Percentiles rank a stretch among this genome's conserved stretches.
Conservation (phyloP, 92 coral and sea anemone species). For the Virgularia gustaviana region DNA sequence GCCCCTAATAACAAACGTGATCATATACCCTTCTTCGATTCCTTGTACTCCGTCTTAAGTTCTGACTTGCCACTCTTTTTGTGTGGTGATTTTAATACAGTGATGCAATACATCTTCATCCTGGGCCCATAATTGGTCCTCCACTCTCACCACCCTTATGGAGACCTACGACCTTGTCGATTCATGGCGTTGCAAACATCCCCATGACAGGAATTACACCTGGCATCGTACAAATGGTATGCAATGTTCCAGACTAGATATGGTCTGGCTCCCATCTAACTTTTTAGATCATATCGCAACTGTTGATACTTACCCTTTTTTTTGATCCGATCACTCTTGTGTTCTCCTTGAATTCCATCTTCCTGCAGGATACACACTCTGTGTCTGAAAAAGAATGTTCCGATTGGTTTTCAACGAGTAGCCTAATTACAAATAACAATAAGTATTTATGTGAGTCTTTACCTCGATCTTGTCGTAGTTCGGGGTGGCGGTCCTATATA, state of each 20-base stretch:
- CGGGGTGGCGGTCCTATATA: no score
- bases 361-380: no score
- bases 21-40: constrained; percentile 19
- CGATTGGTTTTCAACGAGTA: no score
- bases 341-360: neutral
- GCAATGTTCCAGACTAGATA: constrained; percentile 38
- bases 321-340: constrained; percentile 36
- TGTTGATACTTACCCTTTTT: constrained; percentile 15
- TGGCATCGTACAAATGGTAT: constrained; percentile 40
- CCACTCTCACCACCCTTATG: neutral
- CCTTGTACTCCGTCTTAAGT: neutral
- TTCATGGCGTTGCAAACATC: constrained; percentile 39
- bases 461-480: no score
- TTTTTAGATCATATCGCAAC: no score
- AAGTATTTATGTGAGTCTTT: no score
- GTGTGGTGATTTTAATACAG: neutral
- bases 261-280: constrained; percentile 23
- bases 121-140: constrained; percentile 24
- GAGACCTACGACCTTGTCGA: neutral
- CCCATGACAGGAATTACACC: neutral
- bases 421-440: no score
- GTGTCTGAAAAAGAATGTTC: no score
- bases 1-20: neutral
- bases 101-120: neutral
- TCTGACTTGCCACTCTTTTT: neutral